Evolutionary conservation across 2,888 invertebrate genomes (phyloP).

Genomic region (Synergus laeviventris): DNA sequence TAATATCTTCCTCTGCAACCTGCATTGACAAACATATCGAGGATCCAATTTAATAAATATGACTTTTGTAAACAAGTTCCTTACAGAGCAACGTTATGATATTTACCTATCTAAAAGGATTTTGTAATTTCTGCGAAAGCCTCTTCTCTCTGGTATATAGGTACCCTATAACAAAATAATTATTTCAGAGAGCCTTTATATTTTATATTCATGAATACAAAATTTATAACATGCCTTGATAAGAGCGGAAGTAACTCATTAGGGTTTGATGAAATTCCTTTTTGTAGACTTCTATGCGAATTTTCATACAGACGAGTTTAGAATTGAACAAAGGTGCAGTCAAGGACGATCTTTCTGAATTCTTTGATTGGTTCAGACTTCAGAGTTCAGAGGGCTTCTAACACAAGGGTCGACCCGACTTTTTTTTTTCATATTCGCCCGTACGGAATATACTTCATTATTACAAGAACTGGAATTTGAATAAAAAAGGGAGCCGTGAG

Average conservation of each 20-base stretch:
- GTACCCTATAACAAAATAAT: too few relatives aligned
- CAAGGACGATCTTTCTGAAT: slow-evolving; percentile 4
- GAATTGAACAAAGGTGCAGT: slow-evolving; percentile 21
- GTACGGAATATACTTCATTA: slow-evolving; percentile 19
- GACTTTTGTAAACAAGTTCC: too few relatives aligned
- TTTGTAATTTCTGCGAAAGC: too few relatives aligned
- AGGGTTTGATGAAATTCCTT: not conserved
- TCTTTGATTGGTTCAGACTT: slow-evolving; percentile 1
- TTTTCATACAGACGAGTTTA: slow-evolving; percentile 10
- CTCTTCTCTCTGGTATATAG: too few relatives aligned
- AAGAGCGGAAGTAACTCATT: not conserved
- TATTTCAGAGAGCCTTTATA: too few relatives aligned
- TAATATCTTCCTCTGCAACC: too few relatives aligned
- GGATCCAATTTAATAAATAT: too few relatives aligned
- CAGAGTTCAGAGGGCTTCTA: not conserved
- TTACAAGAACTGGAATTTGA: slow-evolving; percentile 22
- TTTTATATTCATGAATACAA: too few relatives aligned
- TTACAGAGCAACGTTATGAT: too few relatives aligned
- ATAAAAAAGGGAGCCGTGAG: slow-evolving; percentile 32
- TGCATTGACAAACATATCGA: too few relatives aligned
- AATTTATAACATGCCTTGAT: not conserved
- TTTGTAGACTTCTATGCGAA: not conserved
- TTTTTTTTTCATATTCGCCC: slow-evolving; percentile 11
- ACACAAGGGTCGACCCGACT: slow-evolving; percentile 16
- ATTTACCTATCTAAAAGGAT: too few relatives aligned